These are phyloP conservation scores for Perdita meconis DNA, from an alignment of 2,888 invertebrate genomes.

Conservation along the genomic window DNA sequence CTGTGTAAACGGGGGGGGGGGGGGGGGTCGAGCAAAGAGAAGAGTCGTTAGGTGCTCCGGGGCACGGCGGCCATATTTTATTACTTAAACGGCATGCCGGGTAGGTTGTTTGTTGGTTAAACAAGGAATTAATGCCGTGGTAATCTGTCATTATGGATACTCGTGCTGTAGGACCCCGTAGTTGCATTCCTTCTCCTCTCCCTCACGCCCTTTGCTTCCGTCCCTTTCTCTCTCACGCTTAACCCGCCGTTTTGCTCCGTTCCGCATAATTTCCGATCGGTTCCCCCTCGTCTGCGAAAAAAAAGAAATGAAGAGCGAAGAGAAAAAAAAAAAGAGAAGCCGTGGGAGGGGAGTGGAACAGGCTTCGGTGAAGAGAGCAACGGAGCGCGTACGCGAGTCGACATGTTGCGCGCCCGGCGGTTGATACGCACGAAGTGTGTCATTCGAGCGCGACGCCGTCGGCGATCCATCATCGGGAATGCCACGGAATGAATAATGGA, in stretches of 20 bases:
- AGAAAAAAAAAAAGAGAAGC: neutral
- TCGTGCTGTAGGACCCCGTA: conserved; percentile 69
- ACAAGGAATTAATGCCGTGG: conserved; percentile 79
- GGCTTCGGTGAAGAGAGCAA: conserved; percentile 1
- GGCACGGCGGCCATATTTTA: conserved; percentile 78
- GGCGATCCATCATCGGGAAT: conserved; percentile 72
- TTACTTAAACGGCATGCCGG: conserved; percentile 78
- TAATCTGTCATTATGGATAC: conserved; percentile 79
- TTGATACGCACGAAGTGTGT: conserved; percentile 58
- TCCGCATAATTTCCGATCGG: conserved; percentile 57
- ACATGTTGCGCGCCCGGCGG: conserved; percentile 16
- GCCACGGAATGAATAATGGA: conserved; percentile 73
- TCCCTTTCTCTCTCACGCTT: conserved; percentile 29
- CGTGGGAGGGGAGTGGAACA: conserved; percentile 8
- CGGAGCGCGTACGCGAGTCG: conserved; percentile 15
- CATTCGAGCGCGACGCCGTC: conserved; percentile 64
- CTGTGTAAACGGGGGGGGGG: conserved; percentile 43
- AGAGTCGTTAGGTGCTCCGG: conserved; percentile 61
- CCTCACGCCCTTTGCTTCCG: conserved; percentile 15
- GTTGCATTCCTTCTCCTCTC: conserved; percentile 60
- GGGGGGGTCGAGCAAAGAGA: conserved; percentile 45
- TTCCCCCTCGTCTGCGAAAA: too few species aligned
- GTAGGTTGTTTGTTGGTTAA: conserved; percentile 79
- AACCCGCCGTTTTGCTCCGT: conserved; percentile 28
- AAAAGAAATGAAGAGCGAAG: neutral